A percentile compares a stretch with the other conserved stretches of the same genome.
phyloP scores from a whole-genome alignment of 2,797 vertebrate genomes.

The Zalophus californianus region DNA sequence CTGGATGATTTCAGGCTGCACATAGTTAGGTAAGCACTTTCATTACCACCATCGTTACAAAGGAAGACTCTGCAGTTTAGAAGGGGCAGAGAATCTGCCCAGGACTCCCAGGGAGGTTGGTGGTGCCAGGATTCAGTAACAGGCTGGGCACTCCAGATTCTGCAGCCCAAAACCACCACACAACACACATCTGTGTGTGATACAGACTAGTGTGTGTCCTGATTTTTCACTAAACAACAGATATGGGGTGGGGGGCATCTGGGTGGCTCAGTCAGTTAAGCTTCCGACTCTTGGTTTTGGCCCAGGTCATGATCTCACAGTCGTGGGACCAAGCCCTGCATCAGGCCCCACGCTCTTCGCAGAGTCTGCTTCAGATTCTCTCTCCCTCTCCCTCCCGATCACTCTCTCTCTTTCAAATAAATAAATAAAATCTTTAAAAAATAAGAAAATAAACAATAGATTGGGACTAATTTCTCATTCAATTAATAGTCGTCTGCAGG shows the following conservation, averaged over 20 bases:
- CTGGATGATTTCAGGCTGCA: neutral
- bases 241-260: neutral
- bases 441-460: too few relatives aligned
- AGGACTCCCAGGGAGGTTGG: neutral
- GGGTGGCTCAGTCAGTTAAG: neutral
- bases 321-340: accelerated
- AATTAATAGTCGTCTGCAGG: accelerated
- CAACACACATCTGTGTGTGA: accelerated
- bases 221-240: neutral
- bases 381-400: too few relatives aligned
- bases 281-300: neutral
- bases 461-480: neutral
- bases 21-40: neutral
- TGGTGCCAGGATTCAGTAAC: neutral
- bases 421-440: too few relatives aligned
- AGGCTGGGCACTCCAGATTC: neutral
- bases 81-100: neutral
- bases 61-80: neutral
- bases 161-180: too few relatives aligned
- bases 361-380: too few relatives aligned
- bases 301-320: neutral
- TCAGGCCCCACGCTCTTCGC: too few relatives aligned
- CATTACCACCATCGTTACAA: neutral
- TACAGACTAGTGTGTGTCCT: neutral
- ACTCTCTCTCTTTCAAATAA: too few relatives aligned